Base-by-base conservation (phyloP, 2,113 vertebrate species). In the Oncorhynchus mykiss region DNA sequence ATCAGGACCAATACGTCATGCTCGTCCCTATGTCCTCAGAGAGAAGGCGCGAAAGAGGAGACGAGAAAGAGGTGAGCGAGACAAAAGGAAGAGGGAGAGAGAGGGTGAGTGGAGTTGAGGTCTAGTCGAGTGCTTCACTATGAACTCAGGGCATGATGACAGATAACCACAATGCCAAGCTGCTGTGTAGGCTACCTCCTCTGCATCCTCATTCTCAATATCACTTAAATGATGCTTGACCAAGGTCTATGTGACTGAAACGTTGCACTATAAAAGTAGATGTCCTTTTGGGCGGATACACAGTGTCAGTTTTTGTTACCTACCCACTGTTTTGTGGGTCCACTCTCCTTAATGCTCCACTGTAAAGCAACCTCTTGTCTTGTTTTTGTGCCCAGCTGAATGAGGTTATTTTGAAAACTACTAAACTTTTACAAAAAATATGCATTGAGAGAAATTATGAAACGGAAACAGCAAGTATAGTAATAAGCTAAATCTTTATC, bases 101-200 rank as follows among this genome's bases (percentile, higher is more conserved):
- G 67, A 29, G 48, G 67, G 13, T 71, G 82, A 83, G 82, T 67
- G 78, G 78, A 76, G 76, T 77, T 75, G 57, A 39, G 73, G 87
- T 90, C 88, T 88, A 89, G 88, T 90, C 80, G 79, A 59, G 79
- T 86, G 78, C 85, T 89, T 86, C 84, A 87, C n/a, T 64, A 13
- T 88, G 85, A 87, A 87, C 89, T 81, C 73, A 72, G 83, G 77
- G 80, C 86, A 86, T 39, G 29, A 14, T 67, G 66, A 62, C 25
- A 62, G 72, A 75, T 81, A 51, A 60, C 29, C 72, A 83, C 57
- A 62, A 54, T 16, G 68, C 12, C 68, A 54, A 4, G 75, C 73
- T 83, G 20, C 78, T 74, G 72, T 74, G 4, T 66, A 39, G 39
- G 39, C 9, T 14, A 2, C 24, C 7, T 12, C 54, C 54, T 9